Evolutionary conservation across 2,797 vertebrate species (phyloP).

Genomic region (Alosa sapidissima): DNA sequence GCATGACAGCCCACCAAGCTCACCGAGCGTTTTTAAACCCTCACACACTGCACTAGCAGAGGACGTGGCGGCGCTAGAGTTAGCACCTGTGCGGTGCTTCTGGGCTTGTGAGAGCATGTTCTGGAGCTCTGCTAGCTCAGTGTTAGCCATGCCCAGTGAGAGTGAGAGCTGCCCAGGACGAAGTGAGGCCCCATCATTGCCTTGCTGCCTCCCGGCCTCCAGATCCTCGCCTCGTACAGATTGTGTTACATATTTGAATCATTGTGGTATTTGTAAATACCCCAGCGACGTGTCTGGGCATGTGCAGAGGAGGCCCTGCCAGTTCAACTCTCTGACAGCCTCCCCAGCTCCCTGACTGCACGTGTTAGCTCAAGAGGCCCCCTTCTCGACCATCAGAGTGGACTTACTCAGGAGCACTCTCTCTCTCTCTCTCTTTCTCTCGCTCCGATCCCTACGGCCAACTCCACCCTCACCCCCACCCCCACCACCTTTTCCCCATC

Average conservation of each 20-base stretch:
- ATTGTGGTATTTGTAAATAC: constrained; percentile 59
- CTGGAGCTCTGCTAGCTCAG: constrained; percentile 45
- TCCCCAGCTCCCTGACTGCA: neutral
- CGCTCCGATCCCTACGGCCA: constrained; percentile 22
- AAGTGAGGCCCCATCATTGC: constrained; percentile 30
- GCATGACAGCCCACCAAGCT: neutral
- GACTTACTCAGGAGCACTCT: neutral
- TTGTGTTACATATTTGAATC: constrained; percentile 58
- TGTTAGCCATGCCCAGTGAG: constrained; percentile 36
- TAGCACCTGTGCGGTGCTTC: neutral
- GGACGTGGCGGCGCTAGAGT: neutral
- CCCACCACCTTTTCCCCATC: constrained; percentile 27
- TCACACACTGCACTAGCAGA: neutral
- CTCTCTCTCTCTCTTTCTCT: neutral
- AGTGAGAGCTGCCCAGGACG: constrained; percentile 41
- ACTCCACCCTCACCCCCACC: neutral
- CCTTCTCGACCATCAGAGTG: neutral
- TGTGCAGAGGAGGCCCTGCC: constrained; percentile 35
- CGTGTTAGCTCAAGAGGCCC: neutral
- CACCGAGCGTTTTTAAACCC: neutral
- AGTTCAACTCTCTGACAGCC: constrained; percentile 29
- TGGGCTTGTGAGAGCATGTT: neutral
- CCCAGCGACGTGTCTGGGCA: constrained; percentile 48
- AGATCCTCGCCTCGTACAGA: constrained; percentile 36
- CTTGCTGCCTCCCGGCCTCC: constrained; percentile 35